These are phyloP conservation scores for Apodemus speciosus DNA, from an alignment of 2,113 vertebrate species.

Conservation along the genomic window DNA sequence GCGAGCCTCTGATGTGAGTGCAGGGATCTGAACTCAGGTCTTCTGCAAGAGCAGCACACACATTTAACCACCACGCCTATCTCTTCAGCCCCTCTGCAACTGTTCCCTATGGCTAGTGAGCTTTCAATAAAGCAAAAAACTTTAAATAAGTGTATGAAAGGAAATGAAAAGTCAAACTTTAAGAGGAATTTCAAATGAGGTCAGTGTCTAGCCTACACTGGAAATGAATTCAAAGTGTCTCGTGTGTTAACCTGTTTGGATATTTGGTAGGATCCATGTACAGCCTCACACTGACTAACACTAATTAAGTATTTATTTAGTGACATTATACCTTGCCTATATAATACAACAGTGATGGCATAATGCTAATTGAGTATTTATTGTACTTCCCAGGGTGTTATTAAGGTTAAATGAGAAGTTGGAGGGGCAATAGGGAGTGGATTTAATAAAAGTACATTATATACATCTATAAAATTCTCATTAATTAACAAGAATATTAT, in stretches of 20 bases:
- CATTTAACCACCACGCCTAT: background rate
- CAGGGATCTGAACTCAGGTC: background rate
- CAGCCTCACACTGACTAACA: background rate
- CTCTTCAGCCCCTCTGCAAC: background rate
- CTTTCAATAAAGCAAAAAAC: conserved; percentile 4
- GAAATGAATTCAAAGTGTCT: background rate
- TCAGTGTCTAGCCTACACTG: background rate
- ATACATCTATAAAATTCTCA: background rate
- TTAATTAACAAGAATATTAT: background rate
- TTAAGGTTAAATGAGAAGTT: background rate
- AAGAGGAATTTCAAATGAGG: background rate
- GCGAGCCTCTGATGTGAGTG: background rate
- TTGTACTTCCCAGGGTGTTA: background rate
- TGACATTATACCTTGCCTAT: background rate
- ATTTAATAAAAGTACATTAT: background rate
- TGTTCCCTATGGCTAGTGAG: conserved; percentile 23
- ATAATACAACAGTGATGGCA: background rate
- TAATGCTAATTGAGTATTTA: background rate
- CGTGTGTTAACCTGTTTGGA: background rate
- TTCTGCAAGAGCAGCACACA: background rate
- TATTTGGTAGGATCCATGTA: background rate
- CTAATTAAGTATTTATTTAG: background rate
- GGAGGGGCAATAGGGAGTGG: background rate
- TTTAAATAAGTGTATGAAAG: conserved; percentile 33
- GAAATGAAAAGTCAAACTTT: background rate